Evolutionary conservation across 2,888 invertebrate genomes (phyloP), one percentile per base, ranked within the genome.

Genomic region (Cryptocephalus primarius): DNA sequence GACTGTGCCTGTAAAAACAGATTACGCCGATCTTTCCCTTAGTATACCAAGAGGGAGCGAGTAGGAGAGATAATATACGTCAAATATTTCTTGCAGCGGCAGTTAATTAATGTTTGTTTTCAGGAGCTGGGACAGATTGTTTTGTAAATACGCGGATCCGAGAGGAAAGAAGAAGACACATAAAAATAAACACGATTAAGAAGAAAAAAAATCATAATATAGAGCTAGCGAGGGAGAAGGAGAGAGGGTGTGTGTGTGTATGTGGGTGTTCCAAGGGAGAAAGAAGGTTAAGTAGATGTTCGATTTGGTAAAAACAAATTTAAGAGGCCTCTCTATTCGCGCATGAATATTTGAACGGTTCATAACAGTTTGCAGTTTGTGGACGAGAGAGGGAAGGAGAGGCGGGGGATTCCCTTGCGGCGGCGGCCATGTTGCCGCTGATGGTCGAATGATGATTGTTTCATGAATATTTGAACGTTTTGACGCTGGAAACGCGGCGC

Each of bases 401-500:
- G 36, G 36, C 36, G 36, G 36, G 48, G 48, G 55, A 59, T 58
- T 67, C 69, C 67, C 67, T 55, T 50, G 64, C 57, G 65, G 63
- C 60, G 53, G 64, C 68, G 63, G 71, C 69, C 69, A 69, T 69
- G 69, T 69, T 69, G 69, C 61, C 61, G n/a, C 36, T 70, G 71
- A 71, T 71, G 71, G 70, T 60, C 70, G 70, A 68, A 71, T 70
- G 71, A 71, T 71, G 71, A 71, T 71, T 71, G 71, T 70, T 70
- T 70, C 67, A 69, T 71, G 67, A 71, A 71, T 71, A 70, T 69
- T 70, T 68, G 59, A 71, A 66, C 57, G 58, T 55, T 51, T 41
- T 44, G 50, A 47, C 51, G 65, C 61, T 60, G 55, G 60, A 58
- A 59, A 60, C 65, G 60, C 57, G 60, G 61, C 59, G 57, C 60